Evolutionary conservation across 2,113 vertebrate species (phyloP).

Genomic region (Nothoprocta perdicaria): DNA sequence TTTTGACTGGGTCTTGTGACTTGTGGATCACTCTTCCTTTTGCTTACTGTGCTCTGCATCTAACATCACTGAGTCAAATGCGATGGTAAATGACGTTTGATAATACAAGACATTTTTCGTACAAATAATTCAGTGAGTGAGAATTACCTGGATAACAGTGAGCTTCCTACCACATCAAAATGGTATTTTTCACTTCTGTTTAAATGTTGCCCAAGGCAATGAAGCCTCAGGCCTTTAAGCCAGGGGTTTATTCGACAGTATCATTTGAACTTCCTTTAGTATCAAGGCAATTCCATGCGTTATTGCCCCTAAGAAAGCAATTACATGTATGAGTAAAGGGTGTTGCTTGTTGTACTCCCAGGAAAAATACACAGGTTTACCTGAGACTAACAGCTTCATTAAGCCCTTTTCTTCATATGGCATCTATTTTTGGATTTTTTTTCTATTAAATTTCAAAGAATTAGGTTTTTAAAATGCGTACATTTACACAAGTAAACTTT

Average conservation of each 20-base stretch:
- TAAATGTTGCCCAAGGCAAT: not conserved
- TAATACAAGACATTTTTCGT: not conserved
- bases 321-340: not conserved
- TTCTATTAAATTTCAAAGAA: not conserved
- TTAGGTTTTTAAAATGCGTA: not conserved
- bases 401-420: not conserved
- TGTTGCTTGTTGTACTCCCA: not conserved
- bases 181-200: not conserved
- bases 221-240: not conserved
- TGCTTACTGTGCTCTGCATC: not conserved
- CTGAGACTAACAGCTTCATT: not conserved
- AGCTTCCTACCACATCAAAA: not conserved
- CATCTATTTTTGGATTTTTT: not conserved
- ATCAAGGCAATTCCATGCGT: not conserved
- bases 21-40: not conserved
- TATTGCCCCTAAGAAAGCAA: not conserved
- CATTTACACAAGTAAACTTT: not conserved
- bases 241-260: not conserved
- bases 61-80: not conserved
- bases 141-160: not conserved
- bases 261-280: not conserved
- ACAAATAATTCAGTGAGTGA: not conserved
- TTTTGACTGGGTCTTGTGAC: not conserved
- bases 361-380: not conserved
- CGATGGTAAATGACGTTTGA: not conserved